Conservation (phyloP, 2,113 vertebrate species). For the Hydrolagus affinis region DNA sequence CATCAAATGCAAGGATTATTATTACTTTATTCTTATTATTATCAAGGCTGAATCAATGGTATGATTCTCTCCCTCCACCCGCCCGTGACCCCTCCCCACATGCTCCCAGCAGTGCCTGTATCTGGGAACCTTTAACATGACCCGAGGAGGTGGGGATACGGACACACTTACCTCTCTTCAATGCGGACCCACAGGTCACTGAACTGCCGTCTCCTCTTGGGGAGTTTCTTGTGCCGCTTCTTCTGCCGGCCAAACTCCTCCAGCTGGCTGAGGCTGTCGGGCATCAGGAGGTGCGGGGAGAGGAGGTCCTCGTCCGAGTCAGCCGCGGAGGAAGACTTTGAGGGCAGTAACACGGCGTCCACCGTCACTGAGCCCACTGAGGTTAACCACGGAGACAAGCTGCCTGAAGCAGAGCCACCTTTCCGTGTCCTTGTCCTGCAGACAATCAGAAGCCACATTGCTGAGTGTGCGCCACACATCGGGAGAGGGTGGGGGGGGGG, state of each 20-base stretch:
- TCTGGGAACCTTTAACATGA: no score
- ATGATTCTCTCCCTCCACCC: no score
- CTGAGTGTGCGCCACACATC: no score
- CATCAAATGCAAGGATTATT: no score
- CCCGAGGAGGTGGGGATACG: no score
- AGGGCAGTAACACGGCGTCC: conserved; percentile 40
- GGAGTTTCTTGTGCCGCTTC: conserved; percentile 73
- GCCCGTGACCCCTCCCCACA: no score
- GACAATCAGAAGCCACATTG: conserved; percentile 33
- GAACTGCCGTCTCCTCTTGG: conserved; percentile 77
- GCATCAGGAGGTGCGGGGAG: conserved; percentile 78
- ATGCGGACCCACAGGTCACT: conserved; percentile 97
- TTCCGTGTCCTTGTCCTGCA: conserved; percentile 41
- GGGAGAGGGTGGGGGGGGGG: no score
- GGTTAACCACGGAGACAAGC: conserved; percentile 37
- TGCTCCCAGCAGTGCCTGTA: no score
- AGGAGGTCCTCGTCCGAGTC: conserved; percentile 61
- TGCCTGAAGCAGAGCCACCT: conserved; percentile 37
- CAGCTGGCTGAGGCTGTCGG: conserved; percentile 92
- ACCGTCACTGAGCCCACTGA: conserved; percentile 39
- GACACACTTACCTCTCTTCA: conserved; percentile 73
- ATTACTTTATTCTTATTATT: no score
- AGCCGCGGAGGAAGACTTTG: conserved; percentile 39
- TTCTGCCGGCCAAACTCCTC: conserved; percentile 91
- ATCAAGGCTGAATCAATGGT: no score